Base-by-base conservation (phyloP, 2,797 vertebrate species). In the Coregonus ussuriensis region DNA sequence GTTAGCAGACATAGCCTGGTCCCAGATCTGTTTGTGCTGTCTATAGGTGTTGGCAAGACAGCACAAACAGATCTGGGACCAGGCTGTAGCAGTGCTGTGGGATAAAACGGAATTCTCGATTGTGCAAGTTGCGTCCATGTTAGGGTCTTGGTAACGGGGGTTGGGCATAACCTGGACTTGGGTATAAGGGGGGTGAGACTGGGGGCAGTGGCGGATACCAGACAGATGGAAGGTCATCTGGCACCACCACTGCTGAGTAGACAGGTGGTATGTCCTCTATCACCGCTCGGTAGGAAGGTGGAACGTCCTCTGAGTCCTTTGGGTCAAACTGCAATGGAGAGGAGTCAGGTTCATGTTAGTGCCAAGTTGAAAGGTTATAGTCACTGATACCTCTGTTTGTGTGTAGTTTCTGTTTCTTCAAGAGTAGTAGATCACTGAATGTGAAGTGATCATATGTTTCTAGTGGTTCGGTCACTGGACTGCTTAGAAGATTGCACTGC, bases 321-420 rank as follows among this genome's bases (percentile, higher is more conserved):
- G 52, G 90, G 89, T 91, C 91, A 81, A 92, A 85, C 93, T 93
- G 81, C n/a, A 82, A 31, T 33, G 51, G 29, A 78, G 75, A 68
- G 9, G 9, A 76, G 68, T 7, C 18, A 77, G 73, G 4, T 37
- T 75, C 2, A 71, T 31, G 70, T 65, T 74, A 67, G 76, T 56
- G 35, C 75, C 25, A 21, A 4, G 6, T 67, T 53, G n/a, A 65
- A 65, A 18, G 11, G 21, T 29, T n/a, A 56, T 56, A n/a, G 4
- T 18, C 16, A 56, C 53, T 56, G 4, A 56, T 56, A 56, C 53
- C 14, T 56, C 18, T 71, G 35, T n/a, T 9, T 52, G 18, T 21
- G 53, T n/a, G 16, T 18, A 56, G 15, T 56, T 56, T 56, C 18
- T 5, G 53, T 56, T 56, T 71, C 18, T 51, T 71, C 37, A 6